phyloP scores from a whole-genome alignment of 2,113 vertebrate species.

The Campylorhamphus procurvoides region DNA sequence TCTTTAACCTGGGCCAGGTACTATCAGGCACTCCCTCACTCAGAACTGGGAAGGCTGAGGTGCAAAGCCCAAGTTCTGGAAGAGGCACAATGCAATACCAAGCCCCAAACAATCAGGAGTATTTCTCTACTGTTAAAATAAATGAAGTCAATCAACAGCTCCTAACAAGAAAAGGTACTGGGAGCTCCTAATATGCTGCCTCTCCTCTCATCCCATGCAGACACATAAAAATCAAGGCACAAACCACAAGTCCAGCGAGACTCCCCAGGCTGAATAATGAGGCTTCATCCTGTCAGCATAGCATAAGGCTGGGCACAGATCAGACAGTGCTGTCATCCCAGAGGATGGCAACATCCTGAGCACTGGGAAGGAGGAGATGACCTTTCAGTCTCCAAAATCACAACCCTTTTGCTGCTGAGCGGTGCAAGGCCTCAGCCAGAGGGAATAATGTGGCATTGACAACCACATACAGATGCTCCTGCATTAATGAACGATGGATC shows the following conservation, averaged over 20 bases:
- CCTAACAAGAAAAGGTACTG: neutral
- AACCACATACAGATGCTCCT: neutral
- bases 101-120: neutral
- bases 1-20: too few species aligned
- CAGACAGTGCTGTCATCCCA: neutral
- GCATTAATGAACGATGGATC: neutral
- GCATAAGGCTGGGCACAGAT: neutral
- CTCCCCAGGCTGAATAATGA: neutral
- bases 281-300: neutral
- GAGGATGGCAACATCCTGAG: neutral
- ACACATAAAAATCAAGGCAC: neutral
- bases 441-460: fast-evolving
- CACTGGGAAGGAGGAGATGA: neutral
- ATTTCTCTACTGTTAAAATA: neutral
- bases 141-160: neutral
- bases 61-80: neutral
- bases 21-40: neutral
- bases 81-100: neutral
- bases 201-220: neutral
- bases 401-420: neutral
- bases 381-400: neutral
- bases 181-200: neutral
- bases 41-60: neutral
- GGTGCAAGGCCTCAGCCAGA: neutral
- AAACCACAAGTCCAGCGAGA: neutral